Conservation (phyloP, 2,797 vertebrate genomes). For the Falco biarmicus region DNA sequence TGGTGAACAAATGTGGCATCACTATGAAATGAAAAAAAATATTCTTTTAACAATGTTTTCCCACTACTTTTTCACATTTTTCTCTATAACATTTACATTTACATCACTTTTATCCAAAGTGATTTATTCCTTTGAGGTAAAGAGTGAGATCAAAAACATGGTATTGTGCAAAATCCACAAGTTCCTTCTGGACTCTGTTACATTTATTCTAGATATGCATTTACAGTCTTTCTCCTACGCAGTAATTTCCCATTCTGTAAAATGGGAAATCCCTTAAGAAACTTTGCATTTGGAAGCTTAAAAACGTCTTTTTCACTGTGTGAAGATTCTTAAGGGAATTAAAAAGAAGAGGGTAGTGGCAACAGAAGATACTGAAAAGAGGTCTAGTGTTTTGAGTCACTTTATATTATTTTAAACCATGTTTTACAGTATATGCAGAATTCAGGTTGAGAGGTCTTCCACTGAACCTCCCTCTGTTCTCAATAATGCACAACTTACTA, state of each 20-base stretch:
- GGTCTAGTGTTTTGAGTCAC: not conserved
- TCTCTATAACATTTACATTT: not conserved
- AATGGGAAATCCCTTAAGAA: not conserved
- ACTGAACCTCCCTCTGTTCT: not conserved
- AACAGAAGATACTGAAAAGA: not conserved
- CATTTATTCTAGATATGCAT: not conserved
- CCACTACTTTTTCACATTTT: not conserved
- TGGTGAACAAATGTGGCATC: not conserved
- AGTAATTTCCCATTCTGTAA: not conserved
- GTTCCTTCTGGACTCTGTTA: not conserved
- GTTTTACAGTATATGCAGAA: not conserved
- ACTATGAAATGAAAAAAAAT: not conserved
- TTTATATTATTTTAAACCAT: not conserved
- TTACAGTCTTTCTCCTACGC: not conserved
- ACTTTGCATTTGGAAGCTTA: not conserved
- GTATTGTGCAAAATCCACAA: not conserved
- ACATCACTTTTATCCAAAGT: not conserved
- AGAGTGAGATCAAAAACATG: not conserved
- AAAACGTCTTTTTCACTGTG: constrained; percentile 9
- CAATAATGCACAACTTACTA: not conserved
- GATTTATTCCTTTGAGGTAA: not conserved
- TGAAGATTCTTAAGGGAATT: not conserved
- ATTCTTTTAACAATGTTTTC: not conserved
- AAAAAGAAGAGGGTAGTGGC: not conserved
- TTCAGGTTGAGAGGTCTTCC: not conserved